Evolutionary conservation across 2,797 vertebrate species (phyloP).

Genomic region (Antennarius maculatus): DNA sequence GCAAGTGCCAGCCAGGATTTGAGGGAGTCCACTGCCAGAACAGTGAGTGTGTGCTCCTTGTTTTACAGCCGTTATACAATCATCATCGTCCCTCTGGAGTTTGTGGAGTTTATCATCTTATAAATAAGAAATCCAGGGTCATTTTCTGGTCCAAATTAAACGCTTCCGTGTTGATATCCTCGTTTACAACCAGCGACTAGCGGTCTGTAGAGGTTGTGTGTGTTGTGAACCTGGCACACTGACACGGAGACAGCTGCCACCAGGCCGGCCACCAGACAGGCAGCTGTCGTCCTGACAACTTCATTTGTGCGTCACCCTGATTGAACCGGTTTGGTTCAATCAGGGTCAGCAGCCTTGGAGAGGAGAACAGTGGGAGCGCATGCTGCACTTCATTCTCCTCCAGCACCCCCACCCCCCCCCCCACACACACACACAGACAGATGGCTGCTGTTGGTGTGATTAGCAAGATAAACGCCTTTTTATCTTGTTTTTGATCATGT

Average conservation of each 20-base stretch:
- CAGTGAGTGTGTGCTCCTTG: slow-evolving; percentile 80
- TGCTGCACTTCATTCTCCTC: slow-evolving; percentile 48
- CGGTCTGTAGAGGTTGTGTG: slow-evolving; percentile 8
- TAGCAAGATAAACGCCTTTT: background rate
- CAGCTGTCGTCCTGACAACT: slow-evolving; percentile 48
- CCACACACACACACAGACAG: slow-evolving; percentile 41
- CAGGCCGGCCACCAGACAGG: slow-evolving; percentile 22
- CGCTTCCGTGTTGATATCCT: no score
- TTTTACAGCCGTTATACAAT: background rate
- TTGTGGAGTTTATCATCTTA: background rate
- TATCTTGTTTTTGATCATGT: slow-evolving; percentile 53
- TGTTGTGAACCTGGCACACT: slow-evolving; percentile 24
- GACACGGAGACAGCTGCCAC: slow-evolving; percentile 22
- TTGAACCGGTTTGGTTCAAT: slow-evolving; percentile 41
- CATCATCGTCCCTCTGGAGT: background rate
- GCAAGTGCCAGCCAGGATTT: slow-evolving; percentile 87
- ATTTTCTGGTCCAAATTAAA: background rate
- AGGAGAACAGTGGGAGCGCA: slow-evolving; percentile 38
- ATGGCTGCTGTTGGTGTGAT: slow-evolving; percentile 61
- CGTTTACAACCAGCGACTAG: background rate
- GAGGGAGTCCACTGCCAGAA: slow-evolving; percentile 90
- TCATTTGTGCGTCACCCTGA: slow-evolving; percentile 39
- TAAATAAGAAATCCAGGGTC: background rate
- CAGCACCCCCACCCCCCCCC: background rate
- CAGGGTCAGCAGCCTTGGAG: slow-evolving; percentile 47